Percentiles rank a stretch among this genome's conserved stretches.
These are phyloP conservation scores for Galerucella pusilla DNA, from an alignment of 2,888 invertebrate species.

Conservation along the genomic window DNA sequence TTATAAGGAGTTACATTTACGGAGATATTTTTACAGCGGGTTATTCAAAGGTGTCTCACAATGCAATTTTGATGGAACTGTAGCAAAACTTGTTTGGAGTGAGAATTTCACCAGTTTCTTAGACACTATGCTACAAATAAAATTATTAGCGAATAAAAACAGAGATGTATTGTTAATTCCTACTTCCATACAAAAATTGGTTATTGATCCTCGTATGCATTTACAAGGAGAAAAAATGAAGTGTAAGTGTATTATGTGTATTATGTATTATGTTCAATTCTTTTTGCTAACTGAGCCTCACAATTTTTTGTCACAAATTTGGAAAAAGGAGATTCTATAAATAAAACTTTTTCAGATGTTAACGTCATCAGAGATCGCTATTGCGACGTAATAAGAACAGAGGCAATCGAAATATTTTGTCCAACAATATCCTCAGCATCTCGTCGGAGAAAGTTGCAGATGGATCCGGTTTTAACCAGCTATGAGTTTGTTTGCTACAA, in stretches of 20 bases:
- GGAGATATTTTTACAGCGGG: slow-evolving; percentile 69
- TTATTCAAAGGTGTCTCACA: slow-evolving; percentile 67
- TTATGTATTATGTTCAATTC: background rate
- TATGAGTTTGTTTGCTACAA: slow-evolving; percentile 69
- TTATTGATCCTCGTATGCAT: slow-evolving; percentile 68
- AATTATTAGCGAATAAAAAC: slow-evolving; percentile 66
- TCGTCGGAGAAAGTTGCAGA: slow-evolving; percentile 64
- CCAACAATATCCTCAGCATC: slow-evolving; percentile 69
- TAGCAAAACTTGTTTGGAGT: slow-evolving; percentile 67
- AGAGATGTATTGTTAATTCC: slow-evolving; percentile 67
- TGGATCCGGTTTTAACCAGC: slow-evolving; percentile 68
- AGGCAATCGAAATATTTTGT: slow-evolving; percentile 71
- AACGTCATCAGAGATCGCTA: slow-evolving; percentile 62
- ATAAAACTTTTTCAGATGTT: slow-evolving; percentile 57
- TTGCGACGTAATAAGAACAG: slow-evolving; percentile 65
- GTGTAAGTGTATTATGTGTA: slow-evolving; percentile 16
- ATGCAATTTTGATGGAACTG: slow-evolving; percentile 63
- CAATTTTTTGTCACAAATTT: too few species aligned
- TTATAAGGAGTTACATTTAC: slow-evolving; percentile 66
- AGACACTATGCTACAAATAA: slow-evolving; percentile 76
- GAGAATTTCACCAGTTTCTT: slow-evolving; percentile 77
- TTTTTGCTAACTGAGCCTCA: too few species aligned
- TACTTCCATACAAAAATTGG: slow-evolving; percentile 68
- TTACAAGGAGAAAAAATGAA: slow-evolving; percentile 44
- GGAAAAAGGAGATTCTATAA: background rate